These are phyloP conservation scores for Drosophila merina DNA, from an alignment of 2,888 invertebrate species.

Conservation along the genomic window DNA sequence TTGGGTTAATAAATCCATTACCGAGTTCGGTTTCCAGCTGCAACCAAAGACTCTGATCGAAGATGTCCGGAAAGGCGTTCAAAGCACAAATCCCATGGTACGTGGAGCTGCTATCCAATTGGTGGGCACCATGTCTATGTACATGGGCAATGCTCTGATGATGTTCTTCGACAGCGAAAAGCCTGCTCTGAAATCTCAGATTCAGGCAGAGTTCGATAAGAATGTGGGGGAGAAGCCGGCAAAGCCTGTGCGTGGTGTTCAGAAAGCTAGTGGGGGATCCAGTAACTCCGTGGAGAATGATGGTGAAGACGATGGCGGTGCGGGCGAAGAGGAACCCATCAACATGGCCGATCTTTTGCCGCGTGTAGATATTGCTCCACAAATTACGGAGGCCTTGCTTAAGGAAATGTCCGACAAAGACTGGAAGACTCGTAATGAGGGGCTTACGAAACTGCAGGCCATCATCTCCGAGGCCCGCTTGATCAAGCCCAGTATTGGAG, in stretches of 20 bases:
- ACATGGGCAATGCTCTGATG: conserved; percentile 90
- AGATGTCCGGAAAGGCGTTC: conserved; percentile 92
- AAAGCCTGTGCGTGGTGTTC: conserved; percentile 88
- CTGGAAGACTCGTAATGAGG: conserved; percentile 91
- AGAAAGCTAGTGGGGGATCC: conserved; percentile 51
- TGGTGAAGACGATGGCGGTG: conserved; percentile 55
- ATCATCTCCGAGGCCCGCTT: conserved; percentile 88
- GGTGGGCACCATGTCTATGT: conserved; percentile 90
- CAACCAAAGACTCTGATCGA: conserved; percentile 90
- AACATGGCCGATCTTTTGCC: conserved; percentile 90
- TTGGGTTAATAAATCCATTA: conserved; percentile 91
- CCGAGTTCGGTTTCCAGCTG: conserved; percentile 93
- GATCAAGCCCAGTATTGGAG: conserved; percentile 93
- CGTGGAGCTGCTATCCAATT: conserved; percentile 89
- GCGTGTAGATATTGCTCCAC: conserved; percentile 91
- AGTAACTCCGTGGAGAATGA: conserved; percentile 45
- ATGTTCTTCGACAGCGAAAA: conserved; percentile 95
- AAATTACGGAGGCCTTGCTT: conserved; percentile 92
- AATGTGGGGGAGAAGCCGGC: conserved; percentile 90
- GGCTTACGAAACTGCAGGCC: conserved; percentile 84
- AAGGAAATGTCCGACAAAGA: conserved; percentile 94
- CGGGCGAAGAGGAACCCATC: conserved; percentile 81
- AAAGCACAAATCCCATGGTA: conserved; percentile 93
- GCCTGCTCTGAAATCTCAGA: conserved; percentile 91
- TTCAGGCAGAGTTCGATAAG: conserved; percentile 94